These are phyloP conservation scores for Callyntrura sp. DNA, from an alignment of 2,888 invertebrate species.

Conservation along the genomic window DNA sequence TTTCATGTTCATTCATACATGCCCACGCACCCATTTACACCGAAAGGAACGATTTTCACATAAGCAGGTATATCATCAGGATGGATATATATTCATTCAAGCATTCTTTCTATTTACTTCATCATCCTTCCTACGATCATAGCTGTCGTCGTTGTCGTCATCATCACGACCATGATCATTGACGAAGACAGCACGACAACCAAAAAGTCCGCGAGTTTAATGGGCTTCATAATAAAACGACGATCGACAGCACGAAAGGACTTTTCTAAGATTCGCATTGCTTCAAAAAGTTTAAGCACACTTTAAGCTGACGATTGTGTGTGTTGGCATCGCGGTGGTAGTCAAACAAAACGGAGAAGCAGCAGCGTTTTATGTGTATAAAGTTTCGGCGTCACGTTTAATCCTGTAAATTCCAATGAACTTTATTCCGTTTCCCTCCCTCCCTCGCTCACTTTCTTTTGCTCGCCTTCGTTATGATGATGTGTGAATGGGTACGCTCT, in stretches of 20 bases:
- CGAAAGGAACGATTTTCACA: background rate
- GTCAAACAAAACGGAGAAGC: background rate
- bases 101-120: slow-evolving; percentile 48
- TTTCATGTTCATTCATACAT: slow-evolving; percentile 22
- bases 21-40: background rate
- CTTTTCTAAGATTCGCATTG: slow-evolving; percentile 17
- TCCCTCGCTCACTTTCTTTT: background rate
- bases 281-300: slow-evolving; percentile 41
- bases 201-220: slow-evolving; percentile 51
- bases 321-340: slow-evolving; percentile 15
- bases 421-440: slow-evolving; percentile 16
- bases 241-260: slow-evolving; percentile 31
- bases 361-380: slow-evolving; percentile 45
- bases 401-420: slow-evolving; percentile 58
- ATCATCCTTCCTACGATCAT: background rate
- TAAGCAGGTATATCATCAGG: background rate
- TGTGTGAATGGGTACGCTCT: slow-evolving; percentile 8
- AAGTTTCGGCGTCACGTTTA: slow-evolving; percentile 50
- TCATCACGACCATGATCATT: background rate
- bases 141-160: background rate
- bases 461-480: background rate
- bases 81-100: background rate
- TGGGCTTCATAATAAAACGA: slow-evolving; percentile 54
- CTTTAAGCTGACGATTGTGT: slow-evolving; percentile 36
- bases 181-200: slow-evolving; percentile 13